Conservation (phyloP, 2,888 invertebrate species). For the Agrochola macilenta region DNA sequence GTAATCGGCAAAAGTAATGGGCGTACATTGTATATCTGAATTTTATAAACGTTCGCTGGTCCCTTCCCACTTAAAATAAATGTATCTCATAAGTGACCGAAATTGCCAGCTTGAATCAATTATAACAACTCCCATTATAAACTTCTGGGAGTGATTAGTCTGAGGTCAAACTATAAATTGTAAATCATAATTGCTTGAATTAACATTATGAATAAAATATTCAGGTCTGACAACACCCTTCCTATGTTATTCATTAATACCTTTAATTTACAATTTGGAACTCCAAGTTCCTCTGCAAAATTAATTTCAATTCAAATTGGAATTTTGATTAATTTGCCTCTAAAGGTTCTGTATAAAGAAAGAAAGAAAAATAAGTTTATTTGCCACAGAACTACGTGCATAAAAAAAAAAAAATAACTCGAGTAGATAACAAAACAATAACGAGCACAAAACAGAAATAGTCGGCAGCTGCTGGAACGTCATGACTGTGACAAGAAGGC, state of each 20-base stretch:
- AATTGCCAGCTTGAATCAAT: not conserved
- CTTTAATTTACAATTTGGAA: not conserved
- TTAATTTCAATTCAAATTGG: not conserved
- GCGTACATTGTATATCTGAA: too few relatives aligned
- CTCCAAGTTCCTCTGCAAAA: not conserved
- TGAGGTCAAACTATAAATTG: not conserved
- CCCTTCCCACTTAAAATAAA: constrained; percentile 10
- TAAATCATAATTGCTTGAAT: constrained; percentile 12
- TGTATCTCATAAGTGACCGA: not conserved
- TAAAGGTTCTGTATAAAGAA: too few relatives aligned
- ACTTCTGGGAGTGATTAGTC: not conserved
- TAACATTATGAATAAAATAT: constrained; percentile 11
- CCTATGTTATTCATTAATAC: not conserved
- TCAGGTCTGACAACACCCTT: not conserved
- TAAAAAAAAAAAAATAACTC: too few relatives aligned
- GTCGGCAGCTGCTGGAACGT: too few relatives aligned
- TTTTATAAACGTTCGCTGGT: not conserved
- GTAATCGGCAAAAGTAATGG: not conserved
- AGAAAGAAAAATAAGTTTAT: too few relatives aligned
- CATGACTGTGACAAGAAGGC: too few relatives aligned
- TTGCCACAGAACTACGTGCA: too few relatives aligned
- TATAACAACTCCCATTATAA: not conserved
- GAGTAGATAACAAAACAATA: too few relatives aligned
- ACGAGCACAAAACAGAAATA: too few relatives aligned
- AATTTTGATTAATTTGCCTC: not conserved